phyloP scores from a whole-genome alignment of 2,113 vertebrate species.

The Leptocoma aspasia region DNA sequence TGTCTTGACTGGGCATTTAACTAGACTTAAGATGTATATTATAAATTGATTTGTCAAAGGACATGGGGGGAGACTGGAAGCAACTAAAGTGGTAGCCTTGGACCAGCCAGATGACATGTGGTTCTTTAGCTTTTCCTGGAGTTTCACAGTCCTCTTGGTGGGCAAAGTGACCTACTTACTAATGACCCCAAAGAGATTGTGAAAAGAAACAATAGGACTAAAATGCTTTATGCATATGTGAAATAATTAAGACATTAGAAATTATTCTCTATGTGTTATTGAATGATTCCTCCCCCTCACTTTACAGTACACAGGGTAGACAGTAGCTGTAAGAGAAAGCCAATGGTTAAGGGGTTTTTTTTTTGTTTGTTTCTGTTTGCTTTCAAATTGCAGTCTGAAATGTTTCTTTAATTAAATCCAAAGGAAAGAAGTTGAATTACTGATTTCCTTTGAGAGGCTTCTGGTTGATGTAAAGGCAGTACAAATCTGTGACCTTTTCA shows the following conservation, averaged over 20 bases:
- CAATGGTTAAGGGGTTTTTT: not conserved
- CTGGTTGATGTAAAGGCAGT: not conserved
- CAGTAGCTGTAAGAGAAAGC: not conserved
- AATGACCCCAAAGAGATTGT: not conserved
- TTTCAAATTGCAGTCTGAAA: conserved; percentile 16
- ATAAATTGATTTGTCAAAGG: not conserved
- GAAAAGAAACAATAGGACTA: not conserved
- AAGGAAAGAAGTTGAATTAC: not conserved
- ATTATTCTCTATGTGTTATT: not conserved
- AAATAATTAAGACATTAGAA: conserved; percentile 24
- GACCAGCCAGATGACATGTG: not conserved
- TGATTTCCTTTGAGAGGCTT: not conserved
- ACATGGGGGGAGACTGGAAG: not conserved
- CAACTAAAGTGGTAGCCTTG: not conserved
- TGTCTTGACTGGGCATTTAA: not conserved
- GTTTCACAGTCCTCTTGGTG: not conserved
- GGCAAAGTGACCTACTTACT: not conserved
- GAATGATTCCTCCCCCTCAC: conserved; percentile 10
- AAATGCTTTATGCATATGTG: not conserved
- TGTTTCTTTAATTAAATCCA: conserved; percentile 44
- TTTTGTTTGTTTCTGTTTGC: not conserved
- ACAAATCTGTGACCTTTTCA: not conserved
- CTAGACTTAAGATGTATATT: not conserved
- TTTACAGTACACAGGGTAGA: not conserved
- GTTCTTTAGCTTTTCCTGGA: not conserved